These are phyloP conservation scores for Callyntrura guangdongensis DNA, from an alignment of 2,888 invertebrate species.

Conservation along the genomic window DNA sequence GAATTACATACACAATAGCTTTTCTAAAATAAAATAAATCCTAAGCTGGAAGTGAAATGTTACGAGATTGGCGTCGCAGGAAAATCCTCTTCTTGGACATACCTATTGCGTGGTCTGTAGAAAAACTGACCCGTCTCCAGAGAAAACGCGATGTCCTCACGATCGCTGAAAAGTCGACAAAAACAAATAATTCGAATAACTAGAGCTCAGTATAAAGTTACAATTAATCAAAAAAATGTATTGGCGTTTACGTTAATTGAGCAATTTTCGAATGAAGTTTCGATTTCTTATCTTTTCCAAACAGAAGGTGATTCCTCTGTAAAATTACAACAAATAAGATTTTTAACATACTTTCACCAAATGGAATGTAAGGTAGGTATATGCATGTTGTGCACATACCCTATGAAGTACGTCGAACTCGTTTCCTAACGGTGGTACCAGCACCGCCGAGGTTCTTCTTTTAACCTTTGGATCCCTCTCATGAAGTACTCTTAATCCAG, in stretches of 20 bases:
- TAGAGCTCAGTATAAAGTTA: not conserved
- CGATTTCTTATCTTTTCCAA: constrained; percentile 72
- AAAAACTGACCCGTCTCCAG: constrained; percentile 68
- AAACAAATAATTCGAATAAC: too few species aligned
- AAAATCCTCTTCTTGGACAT: constrained; percentile 69
- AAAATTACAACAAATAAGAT: not conserved
- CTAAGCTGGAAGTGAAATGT: constrained; percentile 29
- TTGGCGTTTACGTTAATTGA: constrained; percentile 66
- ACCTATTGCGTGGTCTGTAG: constrained; percentile 55
- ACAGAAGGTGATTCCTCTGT: constrained; percentile 80
- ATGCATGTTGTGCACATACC: constrained; percentile 37
- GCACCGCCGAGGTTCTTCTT: constrained; percentile 78
- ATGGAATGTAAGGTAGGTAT: too few species aligned
- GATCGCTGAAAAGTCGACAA: constrained; percentile 24
- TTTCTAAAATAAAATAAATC: not conserved
- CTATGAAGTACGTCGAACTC: constrained; percentile 80
- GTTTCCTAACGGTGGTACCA: constrained; percentile 77
- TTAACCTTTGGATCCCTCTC: constrained; percentile 74
- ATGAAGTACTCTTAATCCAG: constrained; percentile 79
- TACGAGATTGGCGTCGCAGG: constrained; percentile 61
- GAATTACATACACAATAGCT: too few species aligned
- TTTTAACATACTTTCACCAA: not conserved
- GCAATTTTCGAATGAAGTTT: constrained; percentile 68
- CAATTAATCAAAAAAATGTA: not conserved
- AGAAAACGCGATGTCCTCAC: constrained; percentile 66